phyloP scores from a whole-genome alignment of 2,888 invertebrate species.

The Strigamia maritima region DNA sequence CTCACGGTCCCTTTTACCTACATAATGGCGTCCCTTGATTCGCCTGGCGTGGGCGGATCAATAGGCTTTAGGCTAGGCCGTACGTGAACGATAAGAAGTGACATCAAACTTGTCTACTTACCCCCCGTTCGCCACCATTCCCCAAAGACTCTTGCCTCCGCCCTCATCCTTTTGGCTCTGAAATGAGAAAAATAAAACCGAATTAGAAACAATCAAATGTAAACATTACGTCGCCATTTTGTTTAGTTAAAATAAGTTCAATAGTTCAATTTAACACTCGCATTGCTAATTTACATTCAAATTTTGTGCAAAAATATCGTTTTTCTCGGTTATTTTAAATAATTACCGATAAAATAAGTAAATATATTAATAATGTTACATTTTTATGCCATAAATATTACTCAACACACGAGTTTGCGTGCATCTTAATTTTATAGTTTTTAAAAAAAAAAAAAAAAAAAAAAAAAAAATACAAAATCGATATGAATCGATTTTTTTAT shows the following conservation, averaged over 20 bases:
- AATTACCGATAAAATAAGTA: too few species aligned
- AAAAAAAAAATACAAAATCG: background rate
- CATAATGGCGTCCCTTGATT: conserved; percentile 17
- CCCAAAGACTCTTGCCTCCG: conserved; percentile 36
- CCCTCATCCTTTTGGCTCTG: conserved; percentile 33
- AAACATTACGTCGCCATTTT: background rate
- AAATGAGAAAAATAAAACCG: conserved; percentile 9
- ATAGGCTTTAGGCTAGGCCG: background rate
- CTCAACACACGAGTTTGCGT: too few species aligned
- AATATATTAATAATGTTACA: too few species aligned
- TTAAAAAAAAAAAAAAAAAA: too few species aligned
- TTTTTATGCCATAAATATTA: too few species aligned
- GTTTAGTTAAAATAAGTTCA: background rate
- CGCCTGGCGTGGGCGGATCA: background rate
- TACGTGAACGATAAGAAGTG: conserved; percentile 8
- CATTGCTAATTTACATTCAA: too few species aligned
- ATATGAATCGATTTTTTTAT: background rate
- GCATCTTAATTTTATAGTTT: too few species aligned
- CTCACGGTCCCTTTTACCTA: background rate
- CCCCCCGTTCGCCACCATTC: conserved; percentile 34
- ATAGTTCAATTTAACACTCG: too few species aligned
- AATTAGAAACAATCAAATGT: background rate
- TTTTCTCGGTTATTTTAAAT: too few species aligned
- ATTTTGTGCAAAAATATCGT: too few species aligned
- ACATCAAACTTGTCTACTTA: conserved; percentile 19